phyloP scores from a whole-genome alignment of 2,797 vertebrate species.

The Acanthis flammea region DNA sequence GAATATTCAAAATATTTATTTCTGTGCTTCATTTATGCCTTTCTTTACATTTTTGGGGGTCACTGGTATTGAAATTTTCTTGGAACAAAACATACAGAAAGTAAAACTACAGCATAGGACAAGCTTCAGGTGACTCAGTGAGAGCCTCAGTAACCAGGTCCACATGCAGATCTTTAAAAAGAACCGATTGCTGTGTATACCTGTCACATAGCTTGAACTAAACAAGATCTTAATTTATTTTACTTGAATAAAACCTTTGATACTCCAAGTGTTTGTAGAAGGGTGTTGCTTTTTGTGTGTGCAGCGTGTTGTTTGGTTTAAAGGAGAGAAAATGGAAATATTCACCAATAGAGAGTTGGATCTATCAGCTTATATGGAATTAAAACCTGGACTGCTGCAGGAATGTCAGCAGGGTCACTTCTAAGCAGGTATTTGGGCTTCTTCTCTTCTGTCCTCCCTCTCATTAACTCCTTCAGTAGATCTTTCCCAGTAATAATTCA shows the following conservation, averaged over 20 bases:
- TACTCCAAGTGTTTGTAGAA: neutral
- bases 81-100: neutral
- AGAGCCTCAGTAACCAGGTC: neutral
- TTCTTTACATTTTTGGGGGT: neutral
- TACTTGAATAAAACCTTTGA: conserved; percentile 14
- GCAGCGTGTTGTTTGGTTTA: neutral
- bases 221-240: neutral
- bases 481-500: neutral
- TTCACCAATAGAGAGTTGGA: neutral
- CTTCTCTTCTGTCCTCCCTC: neutral
- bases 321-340: neutral
- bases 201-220: neutral
- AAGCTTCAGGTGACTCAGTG: neutral
- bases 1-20: neutral
- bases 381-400: neutral
- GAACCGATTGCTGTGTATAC: neutral
- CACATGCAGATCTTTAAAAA: neutral
- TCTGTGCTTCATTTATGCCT: neutral
- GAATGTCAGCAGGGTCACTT: neutral
- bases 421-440: neutral
- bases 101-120: neutral
- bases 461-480: neutral
- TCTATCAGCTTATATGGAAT: fast-evolving
- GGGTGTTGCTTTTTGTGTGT: neutral
- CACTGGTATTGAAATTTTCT: neutral